phyloP scores from a whole-genome alignment of 2,888 invertebrate species.

The Teleiodes luculella region DNA sequence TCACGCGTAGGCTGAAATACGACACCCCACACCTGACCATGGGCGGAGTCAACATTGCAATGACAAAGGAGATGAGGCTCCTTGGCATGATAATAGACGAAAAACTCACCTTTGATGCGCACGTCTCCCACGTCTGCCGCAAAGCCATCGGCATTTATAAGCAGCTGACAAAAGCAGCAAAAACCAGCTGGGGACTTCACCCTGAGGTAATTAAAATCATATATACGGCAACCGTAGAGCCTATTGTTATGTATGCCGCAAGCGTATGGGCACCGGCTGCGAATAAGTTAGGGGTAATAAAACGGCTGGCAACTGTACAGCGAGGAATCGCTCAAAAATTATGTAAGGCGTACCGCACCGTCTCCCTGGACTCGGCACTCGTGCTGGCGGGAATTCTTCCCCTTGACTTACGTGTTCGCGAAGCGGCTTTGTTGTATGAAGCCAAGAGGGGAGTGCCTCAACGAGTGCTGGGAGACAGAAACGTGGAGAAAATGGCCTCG shows the following conservation, averaged over 20 bases:
- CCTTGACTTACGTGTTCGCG: no score
- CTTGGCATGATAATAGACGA: conserved; percentile 11
- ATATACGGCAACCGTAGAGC: no score
- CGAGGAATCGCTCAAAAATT: no score
- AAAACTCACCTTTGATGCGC: background rate
- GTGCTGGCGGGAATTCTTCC: no score
- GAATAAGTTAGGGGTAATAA: background rate
- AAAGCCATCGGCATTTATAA: background rate
- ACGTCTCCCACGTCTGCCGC: background rate
- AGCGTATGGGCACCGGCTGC: background rate
- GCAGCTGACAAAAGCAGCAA: background rate
- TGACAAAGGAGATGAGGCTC: conserved; percentile 16
- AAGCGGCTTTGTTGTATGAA: no score
- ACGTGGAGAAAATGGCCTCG: no score
- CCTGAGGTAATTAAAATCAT: background rate
- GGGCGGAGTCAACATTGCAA: conserved; percentile 7
- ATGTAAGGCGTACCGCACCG: no score
- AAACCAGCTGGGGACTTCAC: background rate
- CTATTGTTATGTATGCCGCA: no score
- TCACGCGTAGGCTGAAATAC: background rate
- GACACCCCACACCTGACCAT: background rate
- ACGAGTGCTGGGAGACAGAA: no score
- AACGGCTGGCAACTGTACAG: background rate
- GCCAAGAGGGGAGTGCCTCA: no score
- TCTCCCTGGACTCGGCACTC: no score